Base-by-base conservation (phyloP, 2,888 invertebrate species). In the Brachyptera risi region DNA sequence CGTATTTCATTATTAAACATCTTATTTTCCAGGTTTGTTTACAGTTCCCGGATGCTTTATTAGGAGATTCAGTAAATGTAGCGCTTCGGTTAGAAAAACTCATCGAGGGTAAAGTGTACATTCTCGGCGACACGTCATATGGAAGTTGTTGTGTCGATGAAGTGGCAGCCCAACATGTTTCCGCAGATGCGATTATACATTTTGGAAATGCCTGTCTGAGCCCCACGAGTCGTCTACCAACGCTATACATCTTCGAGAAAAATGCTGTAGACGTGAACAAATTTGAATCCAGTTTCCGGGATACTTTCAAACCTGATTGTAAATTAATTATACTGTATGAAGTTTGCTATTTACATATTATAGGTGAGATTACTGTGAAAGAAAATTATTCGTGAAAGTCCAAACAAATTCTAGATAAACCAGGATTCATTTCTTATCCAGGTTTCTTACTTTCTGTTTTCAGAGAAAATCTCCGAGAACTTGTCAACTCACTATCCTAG, bases 91-190 rank as follows among this genome's bases (percentile, higher is more conserved):
- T 88, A 38, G 78, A 81, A 69, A 68, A 72, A 38, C 66, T 68
- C n/a, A 70, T 80, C 27, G 78, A 80, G 37, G 80, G 81, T 69
- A 83, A 86, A 70, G 76, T 90, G 1, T 95, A 87, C 69, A 86
- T 96, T 68, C 78, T 96, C 59, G 95, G 90, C 1, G 96, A 96
- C 71, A 94, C 94, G 7, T 88, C 93, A 0, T 96, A 93, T 75
- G 94, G 92, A 67, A 93, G 93, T 73, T 95, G 94, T 74, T 95
- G 95, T 73, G 85, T 92, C 1, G 94, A 95, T 74, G 89, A 90
- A 69, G 85, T 96, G 31, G 90, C 95, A 1, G 93, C 96, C 0
- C 86, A 90, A 73, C 97, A 97, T 74, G 85, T 92, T 4, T 80
- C 84, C 60, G 88, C 90, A 0, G 91, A 96, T 75, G 86, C 88